These are phyloP conservation scores for Amphiura filiformis DNA, from an alignment of 35 echinoderm and acorn worm genomes.

Conservation along the genomic window DNA sequence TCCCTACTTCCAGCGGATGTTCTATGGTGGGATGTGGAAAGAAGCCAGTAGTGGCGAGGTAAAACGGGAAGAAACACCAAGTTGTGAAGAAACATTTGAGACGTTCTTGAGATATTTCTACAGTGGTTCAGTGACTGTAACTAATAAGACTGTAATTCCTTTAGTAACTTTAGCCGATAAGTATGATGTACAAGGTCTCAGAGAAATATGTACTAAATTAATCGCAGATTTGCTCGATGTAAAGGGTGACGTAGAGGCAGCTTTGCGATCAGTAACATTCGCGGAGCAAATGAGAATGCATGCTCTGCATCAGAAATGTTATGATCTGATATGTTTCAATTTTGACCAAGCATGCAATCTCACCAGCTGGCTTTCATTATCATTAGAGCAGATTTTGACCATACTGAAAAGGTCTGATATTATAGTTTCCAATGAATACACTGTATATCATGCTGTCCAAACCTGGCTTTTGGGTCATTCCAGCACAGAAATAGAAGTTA, in stretches of 20 bases:
- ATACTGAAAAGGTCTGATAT: not conserved
- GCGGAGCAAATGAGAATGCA: not conserved
- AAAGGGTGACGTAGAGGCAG: not conserved
- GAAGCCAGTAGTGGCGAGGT: not conserved
- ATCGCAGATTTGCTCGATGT: not conserved
- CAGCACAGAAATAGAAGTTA: not conserved
- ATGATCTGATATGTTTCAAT: not conserved
- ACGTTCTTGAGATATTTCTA: constrained; percentile 4
- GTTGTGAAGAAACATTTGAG: not conserved
- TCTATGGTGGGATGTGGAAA: not conserved
- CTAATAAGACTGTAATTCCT: not conserved
- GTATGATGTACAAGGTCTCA: constrained; percentile 1
- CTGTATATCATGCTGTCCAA: not conserved
- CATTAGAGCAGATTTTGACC: not conserved
- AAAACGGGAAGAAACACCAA: not conserved
- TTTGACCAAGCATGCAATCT: not conserved
- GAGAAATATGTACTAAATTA: not conserved
- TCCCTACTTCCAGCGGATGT: not conserved
- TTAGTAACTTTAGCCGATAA: not conserved
- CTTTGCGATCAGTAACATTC: not conserved
- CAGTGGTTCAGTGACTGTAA: not conserved
- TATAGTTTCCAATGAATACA: not conserved
- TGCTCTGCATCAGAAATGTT: not conserved
- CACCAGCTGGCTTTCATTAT: not conserved
- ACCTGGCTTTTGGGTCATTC: not conserved